Percentiles rank a stretch among this genome's conserved stretches.
Conservation (phyloP, 2,888 invertebrate species). For the Eupelmus urozonus region DNA sequence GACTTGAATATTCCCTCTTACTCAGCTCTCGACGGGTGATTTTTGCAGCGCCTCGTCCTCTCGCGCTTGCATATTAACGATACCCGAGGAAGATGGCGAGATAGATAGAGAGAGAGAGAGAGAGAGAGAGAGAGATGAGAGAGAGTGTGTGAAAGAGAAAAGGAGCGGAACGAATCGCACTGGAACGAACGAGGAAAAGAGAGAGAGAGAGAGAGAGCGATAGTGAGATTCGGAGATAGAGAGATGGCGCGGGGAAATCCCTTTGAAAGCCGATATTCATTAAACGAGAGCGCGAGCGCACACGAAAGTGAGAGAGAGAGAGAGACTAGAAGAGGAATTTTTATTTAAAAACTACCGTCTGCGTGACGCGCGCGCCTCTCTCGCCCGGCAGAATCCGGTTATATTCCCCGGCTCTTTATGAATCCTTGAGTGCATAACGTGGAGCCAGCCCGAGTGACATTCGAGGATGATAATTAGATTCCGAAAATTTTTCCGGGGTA, state of each 20-base stretch:
- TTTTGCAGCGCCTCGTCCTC: constrained; percentile 33
- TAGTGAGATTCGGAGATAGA: no score
- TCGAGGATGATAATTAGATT: constrained; percentile 49
- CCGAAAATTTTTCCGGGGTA: constrained; percentile 35
- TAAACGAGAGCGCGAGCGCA: constrained; percentile 62
- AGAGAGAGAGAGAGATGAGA: neutral
- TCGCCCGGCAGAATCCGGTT: no score
- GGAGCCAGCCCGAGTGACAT: constrained; percentile 2
- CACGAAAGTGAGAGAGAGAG: no score
- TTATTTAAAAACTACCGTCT: constrained; percentile 33
- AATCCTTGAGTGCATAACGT: constrained; percentile 60
- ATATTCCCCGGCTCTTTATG: constrained; percentile 61
- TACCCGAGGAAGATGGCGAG: neutral
- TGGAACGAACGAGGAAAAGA: neutral
- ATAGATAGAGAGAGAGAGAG: no score
- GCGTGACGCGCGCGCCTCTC: no score
- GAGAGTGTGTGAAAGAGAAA: neutral
- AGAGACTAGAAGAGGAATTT: no score
- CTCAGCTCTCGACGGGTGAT: constrained; percentile 25
- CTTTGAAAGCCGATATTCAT: constrained; percentile 69
- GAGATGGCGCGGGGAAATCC: constrained; percentile 47
- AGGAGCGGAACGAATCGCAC: neutral
- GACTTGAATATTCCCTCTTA: constrained; percentile 49
- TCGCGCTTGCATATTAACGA: constrained; percentile 61
- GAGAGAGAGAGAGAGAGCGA: neutral